Conservation (phyloP, 2,113 vertebrate species). For the Potamarius usumacintae region DNA sequence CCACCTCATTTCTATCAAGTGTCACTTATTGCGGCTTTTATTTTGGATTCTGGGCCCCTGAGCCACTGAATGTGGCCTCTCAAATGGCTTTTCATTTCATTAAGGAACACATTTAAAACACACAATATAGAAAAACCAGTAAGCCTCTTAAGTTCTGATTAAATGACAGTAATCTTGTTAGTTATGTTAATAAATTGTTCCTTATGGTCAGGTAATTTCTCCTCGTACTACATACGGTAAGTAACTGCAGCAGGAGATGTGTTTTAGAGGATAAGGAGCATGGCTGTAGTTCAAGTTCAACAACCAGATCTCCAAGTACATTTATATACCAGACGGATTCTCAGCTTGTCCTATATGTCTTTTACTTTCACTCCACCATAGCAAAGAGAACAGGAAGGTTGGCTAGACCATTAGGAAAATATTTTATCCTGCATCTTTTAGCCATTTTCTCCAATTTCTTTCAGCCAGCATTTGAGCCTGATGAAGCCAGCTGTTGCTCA, state of each 20-base stretch:
- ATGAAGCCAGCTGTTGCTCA: constrained; percentile 60
- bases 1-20: constrained; percentile 2
- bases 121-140: constrained; percentile 74
- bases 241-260: constrained; percentile 36
- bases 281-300: no score
- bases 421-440: background rate
- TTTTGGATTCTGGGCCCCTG: constrained; percentile 11
- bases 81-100: constrained; percentile 68
- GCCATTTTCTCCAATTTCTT: background rate
- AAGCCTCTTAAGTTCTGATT: constrained; percentile 76
- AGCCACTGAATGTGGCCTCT: constrained; percentile 37
- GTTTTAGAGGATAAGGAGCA: constrained; percentile 5
- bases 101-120: constrained; percentile 62
- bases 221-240: constrained; percentile 3
- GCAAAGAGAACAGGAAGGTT: background rate
- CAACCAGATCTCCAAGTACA: background rate
- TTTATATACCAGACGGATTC: background rate
- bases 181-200: constrained; percentile 63
- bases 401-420: background rate
- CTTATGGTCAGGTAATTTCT: constrained; percentile 65
- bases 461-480: constrained; percentile 26
- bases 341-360: background rate
- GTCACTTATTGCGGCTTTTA: constrained; percentile 6
- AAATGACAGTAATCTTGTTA: constrained; percentile 70
- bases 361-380: background rate